A percentile compares a stretch with the other conserved stretches of the same genome.
These are phyloP conservation scores for Sturnira hondurensis DNA, from an alignment of 2,113 vertebrate genomes.

Conservation along the genomic window DNA sequence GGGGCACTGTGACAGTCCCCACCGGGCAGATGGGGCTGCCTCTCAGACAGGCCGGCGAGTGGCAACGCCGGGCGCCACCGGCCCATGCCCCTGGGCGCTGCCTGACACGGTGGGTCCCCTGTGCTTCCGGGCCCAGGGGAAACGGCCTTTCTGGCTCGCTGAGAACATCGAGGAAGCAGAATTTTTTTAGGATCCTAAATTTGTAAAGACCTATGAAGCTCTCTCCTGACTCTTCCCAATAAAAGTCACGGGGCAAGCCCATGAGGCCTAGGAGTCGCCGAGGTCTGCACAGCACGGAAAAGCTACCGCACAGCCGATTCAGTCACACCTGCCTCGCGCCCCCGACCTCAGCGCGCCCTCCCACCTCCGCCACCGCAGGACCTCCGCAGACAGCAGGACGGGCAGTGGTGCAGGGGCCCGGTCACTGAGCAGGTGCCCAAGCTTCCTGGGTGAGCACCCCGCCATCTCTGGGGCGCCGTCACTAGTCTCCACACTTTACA, in stretches of 20 bases:
- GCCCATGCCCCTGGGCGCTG: fast-evolving
- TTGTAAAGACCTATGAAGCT: background rate
- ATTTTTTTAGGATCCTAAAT: background rate
- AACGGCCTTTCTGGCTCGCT: background rate
- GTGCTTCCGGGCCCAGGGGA: fast-evolving
- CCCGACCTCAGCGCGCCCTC: background rate
- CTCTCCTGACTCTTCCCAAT: background rate
- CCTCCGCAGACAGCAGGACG: fast-evolving
- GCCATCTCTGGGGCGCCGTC: fast-evolving
- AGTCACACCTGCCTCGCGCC: background rate
- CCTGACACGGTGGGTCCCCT: fast-evolving
- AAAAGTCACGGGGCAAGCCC: fast-evolving
- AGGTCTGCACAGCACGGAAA: fast-evolving
- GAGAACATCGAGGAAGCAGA: fast-evolving
- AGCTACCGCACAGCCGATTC: too few relatives aligned
- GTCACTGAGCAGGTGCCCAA: background rate
- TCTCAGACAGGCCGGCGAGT: background rate
- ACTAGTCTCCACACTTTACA: fast-evolving
- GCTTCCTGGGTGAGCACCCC: background rate
- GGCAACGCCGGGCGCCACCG: fast-evolving
- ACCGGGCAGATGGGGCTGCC: background rate
- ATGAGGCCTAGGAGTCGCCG: fast-evolving
- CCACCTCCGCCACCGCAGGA: background rate
- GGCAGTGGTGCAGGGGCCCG: fast-evolving
- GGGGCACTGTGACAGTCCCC: fast-evolving